phyloP scores from a whole-genome alignment of 2,888 invertebrate species.

The Caenorhabditis auriculariae region DNA sequence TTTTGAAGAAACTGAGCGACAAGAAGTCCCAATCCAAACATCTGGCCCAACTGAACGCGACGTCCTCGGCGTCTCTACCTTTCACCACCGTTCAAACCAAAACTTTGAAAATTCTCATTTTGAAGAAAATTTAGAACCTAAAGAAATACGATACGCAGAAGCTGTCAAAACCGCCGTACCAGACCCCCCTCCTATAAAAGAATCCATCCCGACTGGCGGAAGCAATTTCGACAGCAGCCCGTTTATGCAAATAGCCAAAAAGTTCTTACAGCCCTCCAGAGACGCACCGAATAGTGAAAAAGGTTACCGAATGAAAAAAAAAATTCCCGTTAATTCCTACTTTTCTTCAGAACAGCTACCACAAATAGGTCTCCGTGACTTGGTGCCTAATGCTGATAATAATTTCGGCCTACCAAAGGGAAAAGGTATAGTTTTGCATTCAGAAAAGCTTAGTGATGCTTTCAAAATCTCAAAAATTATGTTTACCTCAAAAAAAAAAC shows the following conservation, averaged over 20 bases:
- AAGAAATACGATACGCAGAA: conserved; percentile 22
- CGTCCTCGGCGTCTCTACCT: background rate
- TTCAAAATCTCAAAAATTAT: too few species aligned
- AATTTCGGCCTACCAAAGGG: conserved; percentile 60
- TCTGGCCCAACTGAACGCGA: background rate
- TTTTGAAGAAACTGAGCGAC: too few species aligned
- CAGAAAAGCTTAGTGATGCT: background rate
- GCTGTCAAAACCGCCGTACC: conserved; percentile 2
- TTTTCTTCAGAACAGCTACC: conserved; percentile 11
- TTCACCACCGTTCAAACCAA: background rate
- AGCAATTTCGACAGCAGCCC: conserved; percentile 20
- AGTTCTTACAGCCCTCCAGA: conserved; percentile 26
- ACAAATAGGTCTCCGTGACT: conserved; percentile 42
- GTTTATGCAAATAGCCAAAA: conserved; percentile 26
- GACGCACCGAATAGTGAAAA: too few species aligned
- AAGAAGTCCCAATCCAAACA: background rate
- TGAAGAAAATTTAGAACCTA: background rate
- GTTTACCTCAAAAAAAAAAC: too few species aligned
- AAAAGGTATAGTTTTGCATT: conserved; percentile 36
- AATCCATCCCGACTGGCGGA: background rate
- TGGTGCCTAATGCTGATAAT: conserved; percentile 48
- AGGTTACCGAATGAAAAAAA: too few species aligned
- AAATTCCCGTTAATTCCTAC: too few species aligned
- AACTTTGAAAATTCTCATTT: background rate
- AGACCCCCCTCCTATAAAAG: background rate